Percentiles rank a stretch among this genome's conserved stretches.
These are phyloP conservation scores for Progne subis DNA, from an alignment of 2,113 vertebrate species.

Conservation along the genomic window DNA sequence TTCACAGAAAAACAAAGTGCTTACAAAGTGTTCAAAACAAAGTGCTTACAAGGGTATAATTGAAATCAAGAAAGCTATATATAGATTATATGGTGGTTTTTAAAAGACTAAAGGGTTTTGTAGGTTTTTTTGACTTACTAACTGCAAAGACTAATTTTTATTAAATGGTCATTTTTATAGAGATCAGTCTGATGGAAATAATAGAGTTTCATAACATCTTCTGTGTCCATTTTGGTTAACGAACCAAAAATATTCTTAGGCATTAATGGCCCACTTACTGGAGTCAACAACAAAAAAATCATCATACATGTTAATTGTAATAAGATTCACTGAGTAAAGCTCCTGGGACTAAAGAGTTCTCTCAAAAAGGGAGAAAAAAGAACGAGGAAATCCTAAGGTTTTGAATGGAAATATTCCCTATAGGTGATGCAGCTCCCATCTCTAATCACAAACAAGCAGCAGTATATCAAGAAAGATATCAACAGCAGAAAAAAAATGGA, in stretches of 20 bases:
- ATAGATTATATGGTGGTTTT: neutral
- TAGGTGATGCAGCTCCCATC: neutral
- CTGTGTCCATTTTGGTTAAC: neutral
- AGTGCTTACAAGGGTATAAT: neutral
- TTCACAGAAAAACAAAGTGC: neutral
- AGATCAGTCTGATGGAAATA: neutral
- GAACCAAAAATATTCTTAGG: neutral
- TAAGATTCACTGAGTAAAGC: neutral
- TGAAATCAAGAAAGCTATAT: neutral
- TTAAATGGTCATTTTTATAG: neutral
- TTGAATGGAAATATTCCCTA: neutral
- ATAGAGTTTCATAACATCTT: neutral
- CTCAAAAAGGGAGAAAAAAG: neutral
- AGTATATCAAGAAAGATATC: neutral
- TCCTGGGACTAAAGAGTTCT: neutral
- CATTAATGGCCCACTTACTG: neutral
- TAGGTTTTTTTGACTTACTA: neutral
- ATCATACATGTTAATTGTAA: neutral
- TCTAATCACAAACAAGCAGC: neutral
- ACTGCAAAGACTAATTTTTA: neutral
- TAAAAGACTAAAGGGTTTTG: neutral
- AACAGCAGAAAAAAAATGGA: neutral
- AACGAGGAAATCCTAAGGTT: neutral
- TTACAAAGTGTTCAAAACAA: neutral
- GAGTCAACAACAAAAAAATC: neutral